phyloP scores from a whole-genome alignment of 1,140 invertebrate species.

The Anastrepha obliqua region DNA sequence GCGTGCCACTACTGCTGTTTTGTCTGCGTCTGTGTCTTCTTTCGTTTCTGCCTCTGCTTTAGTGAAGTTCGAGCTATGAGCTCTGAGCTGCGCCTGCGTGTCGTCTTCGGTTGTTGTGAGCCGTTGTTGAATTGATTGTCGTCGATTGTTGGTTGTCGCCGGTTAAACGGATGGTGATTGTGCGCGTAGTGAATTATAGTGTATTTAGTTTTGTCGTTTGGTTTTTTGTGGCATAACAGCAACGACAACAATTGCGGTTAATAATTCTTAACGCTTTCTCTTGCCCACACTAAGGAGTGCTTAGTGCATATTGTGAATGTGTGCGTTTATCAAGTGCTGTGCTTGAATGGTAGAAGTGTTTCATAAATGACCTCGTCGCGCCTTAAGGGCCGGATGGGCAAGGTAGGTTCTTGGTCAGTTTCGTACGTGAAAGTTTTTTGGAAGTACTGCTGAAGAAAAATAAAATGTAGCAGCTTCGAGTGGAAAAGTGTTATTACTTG shows the following conservation, averaged over 20 bases:
- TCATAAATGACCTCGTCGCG: not conserved
- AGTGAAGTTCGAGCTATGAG: not conserved
- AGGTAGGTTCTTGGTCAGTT: not conserved
- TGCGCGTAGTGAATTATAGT: slow-evolving; percentile 32
- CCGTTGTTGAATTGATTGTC: not conserved
- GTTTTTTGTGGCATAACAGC: not conserved
- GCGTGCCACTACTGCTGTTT: not conserved
- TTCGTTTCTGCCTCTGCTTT: not conserved
- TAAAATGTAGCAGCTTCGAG: no score
- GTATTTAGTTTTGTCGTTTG: not conserved
- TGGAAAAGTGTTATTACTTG: no score
- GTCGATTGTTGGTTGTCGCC: not conserved
- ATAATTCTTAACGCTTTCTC: slow-evolving; percentile 48
- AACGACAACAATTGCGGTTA: slow-evolving; percentile 14
- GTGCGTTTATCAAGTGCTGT: not conserved
- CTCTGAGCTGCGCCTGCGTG: not conserved
- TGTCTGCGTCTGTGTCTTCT: not conserved
- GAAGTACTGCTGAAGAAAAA: no score
- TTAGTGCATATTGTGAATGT: not conserved
- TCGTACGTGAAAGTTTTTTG: not conserved
- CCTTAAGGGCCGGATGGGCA: no score
- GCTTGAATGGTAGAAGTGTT: not conserved
- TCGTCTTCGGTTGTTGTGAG: not conserved
- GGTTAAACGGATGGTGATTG: slow-evolving; percentile 33
- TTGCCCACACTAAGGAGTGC: not conserved